phyloP scores from a whole-genome alignment of 1,140 invertebrate genomes.

The Homalodisca vitripennis region DNA sequence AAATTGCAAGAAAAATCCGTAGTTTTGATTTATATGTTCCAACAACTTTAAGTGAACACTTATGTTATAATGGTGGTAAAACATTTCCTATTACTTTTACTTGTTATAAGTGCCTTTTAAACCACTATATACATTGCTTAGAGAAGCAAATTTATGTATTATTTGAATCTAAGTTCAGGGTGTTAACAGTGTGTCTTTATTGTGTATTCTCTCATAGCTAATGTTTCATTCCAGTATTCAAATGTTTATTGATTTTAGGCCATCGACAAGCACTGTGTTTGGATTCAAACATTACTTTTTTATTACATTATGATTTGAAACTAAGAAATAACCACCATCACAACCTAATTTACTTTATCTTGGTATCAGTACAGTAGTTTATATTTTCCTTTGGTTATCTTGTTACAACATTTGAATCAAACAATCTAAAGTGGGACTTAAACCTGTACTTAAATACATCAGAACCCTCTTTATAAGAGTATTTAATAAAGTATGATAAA shows the following conservation, averaged over 20 bases:
- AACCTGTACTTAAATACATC: neutral
- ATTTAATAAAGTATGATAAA: too few species aligned
- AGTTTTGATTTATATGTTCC: neutral
- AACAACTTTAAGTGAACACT: neutral
- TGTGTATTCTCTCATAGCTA: too few species aligned
- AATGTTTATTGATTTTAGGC: neutral
- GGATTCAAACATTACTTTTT: too few species aligned
- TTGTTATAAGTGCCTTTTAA: slow-evolving; percentile 9
- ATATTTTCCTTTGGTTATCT: too few species aligned
- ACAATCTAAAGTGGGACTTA: slow-evolving; percentile 4
- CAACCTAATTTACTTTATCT: too few species aligned
- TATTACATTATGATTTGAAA: too few species aligned
- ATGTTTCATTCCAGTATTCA: slow-evolving; percentile 5
- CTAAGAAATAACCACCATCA: too few species aligned
- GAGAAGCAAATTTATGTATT: neutral
- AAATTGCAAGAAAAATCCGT: neutral
- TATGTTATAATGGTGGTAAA: too few species aligned
- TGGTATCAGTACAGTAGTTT: too few species aligned
- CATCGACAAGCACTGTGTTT: neutral
- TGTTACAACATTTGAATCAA: too few species aligned
- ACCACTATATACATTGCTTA: neutral
- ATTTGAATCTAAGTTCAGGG: neutral
- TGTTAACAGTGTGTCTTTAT: too few species aligned
- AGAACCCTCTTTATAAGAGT: too few species aligned
- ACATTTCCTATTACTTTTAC: neutral